Evolutionary conservation across 2,113 vertebrate species (phyloP).

Genomic region (Poecilia latipinna): DNA sequence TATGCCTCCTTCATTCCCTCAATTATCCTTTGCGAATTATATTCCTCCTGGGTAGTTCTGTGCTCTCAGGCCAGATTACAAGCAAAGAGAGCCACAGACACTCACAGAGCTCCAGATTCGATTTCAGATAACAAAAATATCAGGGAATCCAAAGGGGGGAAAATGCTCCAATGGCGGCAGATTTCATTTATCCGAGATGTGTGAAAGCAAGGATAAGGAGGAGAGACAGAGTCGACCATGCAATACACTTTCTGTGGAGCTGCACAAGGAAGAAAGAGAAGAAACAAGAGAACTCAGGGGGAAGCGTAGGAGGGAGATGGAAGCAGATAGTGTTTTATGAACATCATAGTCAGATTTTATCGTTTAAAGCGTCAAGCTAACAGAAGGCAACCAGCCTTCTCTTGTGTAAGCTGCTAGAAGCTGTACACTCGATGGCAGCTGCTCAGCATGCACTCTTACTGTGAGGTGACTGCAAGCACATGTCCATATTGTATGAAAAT

Average conservation of each 20-base stretch:
- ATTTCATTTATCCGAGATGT: slow-evolving; percentile 72
- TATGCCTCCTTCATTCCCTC: slow-evolving; percentile 45
- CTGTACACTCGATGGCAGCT: slow-evolving; percentile 42
- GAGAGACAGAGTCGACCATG: slow-evolving; percentile 53
- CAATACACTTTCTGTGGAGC: slow-evolving; percentile 48
- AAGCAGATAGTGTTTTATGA: slow-evolving; percentile 66
- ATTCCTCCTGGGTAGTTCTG: slow-evolving; percentile 66
- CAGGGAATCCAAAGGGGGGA: slow-evolving; percentile 57
- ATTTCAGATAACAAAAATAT: slow-evolving; percentile 78
- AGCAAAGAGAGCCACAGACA: slow-evolving; percentile 55
- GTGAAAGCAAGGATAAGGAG: slow-evolving; percentile 58
- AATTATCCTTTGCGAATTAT: slow-evolving; percentile 57
- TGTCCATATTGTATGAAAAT: slow-evolving; percentile 50
- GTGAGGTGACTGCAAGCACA: slow-evolving; percentile 45
- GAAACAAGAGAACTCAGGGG: slow-evolving; percentile 38
- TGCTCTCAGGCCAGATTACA: slow-evolving; percentile 70
- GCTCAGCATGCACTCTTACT: slow-evolving; percentile 35
- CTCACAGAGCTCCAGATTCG: slow-evolving; percentile 64
- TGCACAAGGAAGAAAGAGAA: slow-evolving; percentile 46
- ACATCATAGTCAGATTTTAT: slow-evolving; percentile 73
- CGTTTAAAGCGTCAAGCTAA: slow-evolving; percentile 68
- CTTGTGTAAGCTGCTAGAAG: slow-evolving; percentile 53
- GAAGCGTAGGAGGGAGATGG: slow-evolving; percentile 58
- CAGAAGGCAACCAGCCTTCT: slow-evolving; percentile 61
- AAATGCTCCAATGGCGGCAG: slow-evolving; percentile 67